These are phyloP conservation scores for Addax nasomaculatus DNA, from an alignment of 2,113 vertebrate genomes.

Conservation along the genomic window DNA sequence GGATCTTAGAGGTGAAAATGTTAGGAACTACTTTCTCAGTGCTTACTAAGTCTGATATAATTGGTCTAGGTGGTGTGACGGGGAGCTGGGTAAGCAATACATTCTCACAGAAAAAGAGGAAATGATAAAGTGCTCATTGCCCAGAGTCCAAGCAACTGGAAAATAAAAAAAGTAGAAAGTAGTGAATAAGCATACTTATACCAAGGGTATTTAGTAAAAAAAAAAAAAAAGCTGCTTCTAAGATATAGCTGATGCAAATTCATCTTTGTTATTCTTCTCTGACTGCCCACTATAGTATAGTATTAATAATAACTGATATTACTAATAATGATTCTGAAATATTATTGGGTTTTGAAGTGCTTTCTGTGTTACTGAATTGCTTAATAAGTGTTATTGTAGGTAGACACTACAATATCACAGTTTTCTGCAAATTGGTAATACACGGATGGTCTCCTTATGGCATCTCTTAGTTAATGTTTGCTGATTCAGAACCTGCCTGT, in stretches of 20 bases:
- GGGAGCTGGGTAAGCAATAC: background rate
- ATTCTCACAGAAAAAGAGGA: constrained; percentile 1
- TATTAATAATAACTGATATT: background rate
- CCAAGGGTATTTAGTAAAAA: background rate
- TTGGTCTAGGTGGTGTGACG: background rate
- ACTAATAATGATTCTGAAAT: background rate
- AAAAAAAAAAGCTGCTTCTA: background rate
- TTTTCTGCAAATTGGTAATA: background rate
- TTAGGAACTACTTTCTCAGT: background rate
- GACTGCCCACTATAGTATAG: background rate
- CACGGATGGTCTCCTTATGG: background rate
- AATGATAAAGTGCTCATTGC: background rate
- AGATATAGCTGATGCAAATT: background rate
- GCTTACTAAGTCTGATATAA: background rate
- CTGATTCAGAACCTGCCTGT: background rate
- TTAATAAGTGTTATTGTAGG: background rate
- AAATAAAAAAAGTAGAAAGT: background rate
- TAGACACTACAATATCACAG: background rate
- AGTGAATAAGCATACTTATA: background rate
- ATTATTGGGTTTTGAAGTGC: background rate
- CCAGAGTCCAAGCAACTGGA: background rate
- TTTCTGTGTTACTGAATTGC: background rate
- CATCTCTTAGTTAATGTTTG: background rate
- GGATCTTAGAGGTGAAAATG: background rate
- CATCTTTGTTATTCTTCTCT: background rate